Conservation (phyloP, 2,888 invertebrate species). For the Ormyrus rosae region DNA sequence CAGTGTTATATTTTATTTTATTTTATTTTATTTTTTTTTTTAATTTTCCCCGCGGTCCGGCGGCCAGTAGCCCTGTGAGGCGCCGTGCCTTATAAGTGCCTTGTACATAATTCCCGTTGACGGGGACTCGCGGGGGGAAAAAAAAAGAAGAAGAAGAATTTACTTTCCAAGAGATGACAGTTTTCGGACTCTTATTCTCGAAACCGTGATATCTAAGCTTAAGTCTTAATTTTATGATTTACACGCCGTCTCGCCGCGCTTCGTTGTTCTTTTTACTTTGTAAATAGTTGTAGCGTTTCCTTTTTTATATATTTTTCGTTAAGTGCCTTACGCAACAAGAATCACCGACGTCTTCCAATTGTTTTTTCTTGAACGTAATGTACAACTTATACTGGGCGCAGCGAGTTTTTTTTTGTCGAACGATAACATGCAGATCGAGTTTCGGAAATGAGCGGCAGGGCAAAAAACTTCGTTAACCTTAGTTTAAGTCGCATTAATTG, state of each 20-base stretch:
- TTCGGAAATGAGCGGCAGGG: background rate
- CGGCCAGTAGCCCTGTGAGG: slow-evolving; percentile 67
- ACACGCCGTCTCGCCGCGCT: slow-evolving; percentile 18
- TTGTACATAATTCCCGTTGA: slow-evolving; percentile 65
- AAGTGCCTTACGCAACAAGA: slow-evolving; percentile 76
- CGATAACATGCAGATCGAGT: background rate
- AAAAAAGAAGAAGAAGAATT: background rate
- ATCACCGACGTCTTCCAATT: slow-evolving; percentile 75
- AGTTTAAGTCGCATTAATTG: slow-evolving; percentile 51
- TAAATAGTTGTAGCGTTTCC: slow-evolving; percentile 63
- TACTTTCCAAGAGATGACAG: slow-evolving; percentile 32
- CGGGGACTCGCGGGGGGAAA: slow-evolving; percentile 13
- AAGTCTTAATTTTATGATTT: background rate
- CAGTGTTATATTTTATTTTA: slow-evolving; percentile 24
- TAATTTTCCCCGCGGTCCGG: slow-evolving; percentile 23
- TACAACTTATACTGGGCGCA: slow-evolving; percentile 41
- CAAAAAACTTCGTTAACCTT: slow-evolving; percentile 43
- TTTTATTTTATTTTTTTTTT: slow-evolving; percentile 2
- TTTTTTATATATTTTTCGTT: slow-evolving; percentile 59
- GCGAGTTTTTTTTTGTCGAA: slow-evolving; percentile 35
- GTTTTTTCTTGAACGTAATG: slow-evolving; percentile 65
- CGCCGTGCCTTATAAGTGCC: slow-evolving; percentile 72
- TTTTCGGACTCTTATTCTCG: slow-evolving; percentile 43
- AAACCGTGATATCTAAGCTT: slow-evolving; percentile 52
- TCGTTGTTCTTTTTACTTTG: slow-evolving; percentile 46